Conservation (phyloP, 2,797 vertebrate species). For the Monodelphis domestica region DNA sequence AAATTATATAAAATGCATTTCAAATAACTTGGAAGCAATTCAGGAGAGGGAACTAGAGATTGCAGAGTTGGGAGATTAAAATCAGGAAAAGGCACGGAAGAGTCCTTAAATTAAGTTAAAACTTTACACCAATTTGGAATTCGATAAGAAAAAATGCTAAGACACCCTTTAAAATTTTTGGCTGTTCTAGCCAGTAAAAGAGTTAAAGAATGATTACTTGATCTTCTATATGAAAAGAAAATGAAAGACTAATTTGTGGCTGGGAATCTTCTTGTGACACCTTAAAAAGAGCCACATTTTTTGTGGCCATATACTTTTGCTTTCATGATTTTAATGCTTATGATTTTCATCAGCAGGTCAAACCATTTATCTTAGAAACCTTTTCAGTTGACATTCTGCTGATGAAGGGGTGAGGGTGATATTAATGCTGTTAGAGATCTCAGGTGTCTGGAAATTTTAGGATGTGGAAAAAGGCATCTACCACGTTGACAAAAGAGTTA, state of each 20-base stretch:
- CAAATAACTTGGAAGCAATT: no score
- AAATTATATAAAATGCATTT: no score
- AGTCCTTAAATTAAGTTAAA: no score
- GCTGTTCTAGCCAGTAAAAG: background rate
- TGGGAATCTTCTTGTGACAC: conserved; percentile 12
- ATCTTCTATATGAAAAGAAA: background rate
- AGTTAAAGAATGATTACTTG: background rate
- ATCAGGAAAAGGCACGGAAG: no score
- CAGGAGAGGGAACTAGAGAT: no score
- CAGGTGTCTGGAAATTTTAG: background rate
- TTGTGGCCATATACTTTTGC: background rate
- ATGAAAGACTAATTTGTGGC: background rate
- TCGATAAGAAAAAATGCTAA: background rate
- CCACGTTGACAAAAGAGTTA: background rate
- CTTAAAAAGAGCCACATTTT: conserved; percentile 5
- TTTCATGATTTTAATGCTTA: background rate
- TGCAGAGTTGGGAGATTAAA: no score
- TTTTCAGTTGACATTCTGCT: background rate
- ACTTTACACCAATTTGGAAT: no score
- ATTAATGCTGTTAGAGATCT: background rate
- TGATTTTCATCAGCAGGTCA: conserved; percentile 5
- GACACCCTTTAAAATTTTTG: background rate
- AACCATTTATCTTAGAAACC: conserved; percentile 14
- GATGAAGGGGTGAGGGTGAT: background rate
- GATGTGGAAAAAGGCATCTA: background rate